Percentiles rank a stretch among this genome's conserved stretches.
Conservation (phyloP, 2,888 invertebrate genomes). For the Brachyptera risi region DNA sequence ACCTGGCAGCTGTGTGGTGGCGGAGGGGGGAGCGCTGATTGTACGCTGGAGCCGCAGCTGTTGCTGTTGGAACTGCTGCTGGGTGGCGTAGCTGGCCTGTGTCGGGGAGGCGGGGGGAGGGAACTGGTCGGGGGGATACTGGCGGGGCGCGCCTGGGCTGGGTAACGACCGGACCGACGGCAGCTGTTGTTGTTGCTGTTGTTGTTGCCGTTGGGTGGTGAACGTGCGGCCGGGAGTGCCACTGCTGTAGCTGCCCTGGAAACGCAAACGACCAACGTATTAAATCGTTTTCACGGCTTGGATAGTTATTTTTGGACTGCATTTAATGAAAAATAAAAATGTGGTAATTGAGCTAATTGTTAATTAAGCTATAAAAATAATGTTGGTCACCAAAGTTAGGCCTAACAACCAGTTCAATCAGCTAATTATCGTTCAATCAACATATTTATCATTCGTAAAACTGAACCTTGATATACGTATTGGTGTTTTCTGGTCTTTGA, state of each 20-base stretch:
- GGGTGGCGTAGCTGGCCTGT: slow-evolving; percentile 45
- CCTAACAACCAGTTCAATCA: too few species aligned
- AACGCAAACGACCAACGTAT: too few species aligned
- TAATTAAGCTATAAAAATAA: too few species aligned
- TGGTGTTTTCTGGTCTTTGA: too few species aligned
- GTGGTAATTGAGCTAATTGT: too few species aligned
- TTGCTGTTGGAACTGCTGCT: slow-evolving; percentile 42
- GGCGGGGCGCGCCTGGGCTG: slow-evolving; percentile 52
- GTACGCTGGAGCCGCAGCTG: slow-evolving; percentile 57
- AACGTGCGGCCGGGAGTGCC: slow-evolving; percentile 34
- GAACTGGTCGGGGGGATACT: slow-evolving; percentile 51
- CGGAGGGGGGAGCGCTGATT: slow-evolving; percentile 52
- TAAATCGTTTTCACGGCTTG: too few species aligned
- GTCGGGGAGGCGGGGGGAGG: slow-evolving; percentile 53
- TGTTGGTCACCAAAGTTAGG: too few species aligned
- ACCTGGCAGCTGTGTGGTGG: slow-evolving; percentile 59
- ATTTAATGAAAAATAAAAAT: too few species aligned
- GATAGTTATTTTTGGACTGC: too few species aligned
- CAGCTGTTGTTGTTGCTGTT: slow-evolving; percentile 31
- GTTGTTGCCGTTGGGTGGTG: slow-evolving; percentile 38
- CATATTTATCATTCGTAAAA: too few species aligned
- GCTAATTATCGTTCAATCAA: too few species aligned
- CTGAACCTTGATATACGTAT: too few species aligned
- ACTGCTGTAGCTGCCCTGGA: slow-evolving; percentile 35
- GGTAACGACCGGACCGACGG: slow-evolving; percentile 45